These are phyloP conservation scores for Gymnocheta viridis DNA, from an alignment of 2,888 invertebrate species.

Conservation along the genomic window DNA sequence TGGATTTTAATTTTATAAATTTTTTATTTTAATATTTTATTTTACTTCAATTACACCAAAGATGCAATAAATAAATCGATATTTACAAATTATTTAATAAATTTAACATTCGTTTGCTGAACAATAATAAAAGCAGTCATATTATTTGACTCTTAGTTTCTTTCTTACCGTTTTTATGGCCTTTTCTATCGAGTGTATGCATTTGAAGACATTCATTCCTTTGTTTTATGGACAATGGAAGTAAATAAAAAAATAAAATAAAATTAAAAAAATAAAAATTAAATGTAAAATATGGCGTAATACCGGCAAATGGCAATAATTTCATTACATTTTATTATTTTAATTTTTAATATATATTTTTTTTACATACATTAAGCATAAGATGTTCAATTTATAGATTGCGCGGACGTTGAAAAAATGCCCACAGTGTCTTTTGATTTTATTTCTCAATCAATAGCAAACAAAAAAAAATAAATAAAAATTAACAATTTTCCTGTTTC, in stretches of 20 bases:
- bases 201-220: conserved; percentile 48
- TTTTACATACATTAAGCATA: background rate
- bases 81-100: conserved; percentile 45
- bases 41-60: no score
- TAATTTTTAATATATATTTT: background rate
- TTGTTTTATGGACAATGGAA: conserved; percentile 37
- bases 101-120: conserved; percentile 43
- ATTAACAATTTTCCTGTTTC: background rate
- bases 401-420: conserved; percentile 26
- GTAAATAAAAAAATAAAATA: conserved; percentile 20
- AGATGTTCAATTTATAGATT: conserved; percentile 38
- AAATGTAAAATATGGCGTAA: conserved; percentile 49
- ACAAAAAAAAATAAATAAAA: background rate
- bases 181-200: conserved; percentile 20
- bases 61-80: background rate
- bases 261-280: conserved; percentile 16
- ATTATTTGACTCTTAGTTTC: conserved; percentile 21
- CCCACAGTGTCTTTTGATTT: conserved; percentile 21
- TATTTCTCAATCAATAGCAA: conserved; percentile 36
- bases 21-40: no score
- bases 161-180: background rate
- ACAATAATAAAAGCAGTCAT: conserved; percentile 26
- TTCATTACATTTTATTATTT: conserved; percentile 64
- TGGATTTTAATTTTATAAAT: no score
- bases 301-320: conserved; percentile 61